Percentiles rank a stretch among this genome's conserved stretches.
These are phyloP conservation scores for Gymnocypris eckloni DNA, from an alignment of 2,797 vertebrate genomes.

Conservation along the genomic window DNA sequence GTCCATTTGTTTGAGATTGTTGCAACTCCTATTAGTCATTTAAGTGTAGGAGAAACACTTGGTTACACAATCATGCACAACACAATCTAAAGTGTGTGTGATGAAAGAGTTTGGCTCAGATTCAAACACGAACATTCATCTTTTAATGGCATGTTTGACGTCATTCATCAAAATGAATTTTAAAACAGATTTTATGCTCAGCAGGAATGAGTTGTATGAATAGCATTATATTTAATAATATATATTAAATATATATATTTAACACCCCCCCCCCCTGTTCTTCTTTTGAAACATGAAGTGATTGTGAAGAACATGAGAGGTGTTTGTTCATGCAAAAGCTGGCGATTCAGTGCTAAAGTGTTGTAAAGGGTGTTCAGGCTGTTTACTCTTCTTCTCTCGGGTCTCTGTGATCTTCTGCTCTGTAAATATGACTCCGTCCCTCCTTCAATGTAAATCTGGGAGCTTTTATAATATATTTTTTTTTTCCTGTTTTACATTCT, in stretches of 20 bases:
- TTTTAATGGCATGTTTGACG: background rate
- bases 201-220: background rate
- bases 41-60: conserved; percentile 2
- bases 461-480: no score
- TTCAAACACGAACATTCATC: background rate
- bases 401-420: background rate
- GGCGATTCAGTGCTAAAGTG: background rate
- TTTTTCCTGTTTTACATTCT: background rate
- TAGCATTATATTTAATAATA: no score
- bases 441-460: background rate
- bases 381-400: background rate
- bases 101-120: background rate
- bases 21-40: background rate
- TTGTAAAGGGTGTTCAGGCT: background rate
- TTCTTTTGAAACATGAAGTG: background rate
- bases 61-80: background rate
- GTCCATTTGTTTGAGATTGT: background rate
- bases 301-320: background rate
- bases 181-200: background rate
- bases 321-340: background rate
- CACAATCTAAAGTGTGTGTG: background rate
- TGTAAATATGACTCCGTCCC: background rate
- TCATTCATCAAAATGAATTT: background rate
- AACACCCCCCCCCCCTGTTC: background rate
- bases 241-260: no score